phyloP scores from a whole-genome alignment of 2,113 vertebrate species.

The Nipponia nippon region DNA sequence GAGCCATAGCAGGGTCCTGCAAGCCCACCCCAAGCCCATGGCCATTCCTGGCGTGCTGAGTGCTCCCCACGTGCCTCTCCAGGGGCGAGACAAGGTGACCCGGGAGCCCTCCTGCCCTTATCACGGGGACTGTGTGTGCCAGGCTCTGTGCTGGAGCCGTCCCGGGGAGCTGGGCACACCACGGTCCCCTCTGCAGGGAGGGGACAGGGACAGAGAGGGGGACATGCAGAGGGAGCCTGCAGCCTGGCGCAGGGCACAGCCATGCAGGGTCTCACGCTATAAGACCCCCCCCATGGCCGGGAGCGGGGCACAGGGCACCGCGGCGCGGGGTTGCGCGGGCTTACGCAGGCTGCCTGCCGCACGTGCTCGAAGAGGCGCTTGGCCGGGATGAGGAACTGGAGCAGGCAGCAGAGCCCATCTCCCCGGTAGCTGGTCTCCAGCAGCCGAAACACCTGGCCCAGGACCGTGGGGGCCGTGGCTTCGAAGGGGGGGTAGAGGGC shows the following conservation, averaged over 20 bases:
- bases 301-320: accelerated
- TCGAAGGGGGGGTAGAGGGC: conserved; percentile 91
- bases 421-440: conserved; percentile 87
- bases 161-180: neutral
- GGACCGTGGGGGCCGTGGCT: conserved; percentile 85
- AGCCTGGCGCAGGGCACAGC: accelerated
- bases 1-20: neutral
- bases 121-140: accelerated
- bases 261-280: accelerated
- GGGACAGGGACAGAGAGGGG: neutral
- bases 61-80: accelerated
- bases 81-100: neutral
- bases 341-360: conserved; percentile 91
- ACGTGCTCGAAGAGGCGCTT: conserved; percentile 91
- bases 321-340: neutral
- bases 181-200: neutral
- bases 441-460: conserved; percentile 90
- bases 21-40: accelerated
- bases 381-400: conserved; percentile 92
- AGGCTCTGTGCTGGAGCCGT: neutral
- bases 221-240: accelerated
- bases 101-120: neutral
- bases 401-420: conserved; percentile 87
- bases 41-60: accelerated
- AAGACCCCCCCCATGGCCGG: accelerated